Percentiles rank a stretch among this genome's conserved stretches.
These are phyloP conservation scores for Griposia aprilina DNA, from an alignment of 2,888 invertebrate species.

Conservation along the genomic window DNA sequence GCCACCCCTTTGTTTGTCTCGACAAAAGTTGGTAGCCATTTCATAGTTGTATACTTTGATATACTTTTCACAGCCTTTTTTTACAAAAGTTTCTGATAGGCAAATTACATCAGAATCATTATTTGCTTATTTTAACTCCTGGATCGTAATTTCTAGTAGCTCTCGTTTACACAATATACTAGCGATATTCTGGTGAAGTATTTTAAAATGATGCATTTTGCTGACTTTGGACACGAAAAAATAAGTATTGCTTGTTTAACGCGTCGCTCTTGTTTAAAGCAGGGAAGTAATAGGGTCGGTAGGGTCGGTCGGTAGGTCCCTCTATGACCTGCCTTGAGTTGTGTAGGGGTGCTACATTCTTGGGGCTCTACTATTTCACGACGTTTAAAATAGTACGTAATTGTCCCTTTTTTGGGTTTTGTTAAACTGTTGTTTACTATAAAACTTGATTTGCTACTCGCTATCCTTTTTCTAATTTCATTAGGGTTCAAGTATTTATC, in stretches of 20 bases:
- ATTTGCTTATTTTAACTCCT: slow-evolving; percentile 1
- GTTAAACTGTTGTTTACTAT: background rate
- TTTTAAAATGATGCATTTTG: too few relatives aligned
- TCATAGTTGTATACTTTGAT: background rate
- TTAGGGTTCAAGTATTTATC: slow-evolving; percentile 9
- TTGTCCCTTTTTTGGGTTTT: too few relatives aligned
- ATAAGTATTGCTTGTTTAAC: too few relatives aligned
- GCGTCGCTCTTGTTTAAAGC: too few relatives aligned
- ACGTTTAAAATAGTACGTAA: too few relatives aligned
- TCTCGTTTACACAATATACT: slow-evolving; percentile 4
- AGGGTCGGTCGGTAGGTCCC: too few relatives aligned
- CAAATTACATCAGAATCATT: slow-evolving; percentile 18
- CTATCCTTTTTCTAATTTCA: slow-evolving; percentile 13
- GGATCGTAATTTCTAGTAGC: slow-evolving; percentile 15
- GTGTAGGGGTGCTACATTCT: too few relatives aligned
- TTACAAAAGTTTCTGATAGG: slow-evolving; percentile 26
- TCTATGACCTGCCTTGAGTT: too few relatives aligned
- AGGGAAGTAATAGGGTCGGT: too few relatives aligned
- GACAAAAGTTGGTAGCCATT: background rate
- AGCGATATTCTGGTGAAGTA: too few relatives aligned
- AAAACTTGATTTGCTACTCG: slow-evolving; percentile 15
- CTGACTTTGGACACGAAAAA: too few relatives aligned
- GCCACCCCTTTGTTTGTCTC: slow-evolving; percentile 21
- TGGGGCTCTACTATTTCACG: too few relatives aligned
- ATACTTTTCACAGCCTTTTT: slow-evolving; percentile 16